Conservation (phyloP, 2,113 vertebrate genomes). For the Phycodurus eques region DNA sequence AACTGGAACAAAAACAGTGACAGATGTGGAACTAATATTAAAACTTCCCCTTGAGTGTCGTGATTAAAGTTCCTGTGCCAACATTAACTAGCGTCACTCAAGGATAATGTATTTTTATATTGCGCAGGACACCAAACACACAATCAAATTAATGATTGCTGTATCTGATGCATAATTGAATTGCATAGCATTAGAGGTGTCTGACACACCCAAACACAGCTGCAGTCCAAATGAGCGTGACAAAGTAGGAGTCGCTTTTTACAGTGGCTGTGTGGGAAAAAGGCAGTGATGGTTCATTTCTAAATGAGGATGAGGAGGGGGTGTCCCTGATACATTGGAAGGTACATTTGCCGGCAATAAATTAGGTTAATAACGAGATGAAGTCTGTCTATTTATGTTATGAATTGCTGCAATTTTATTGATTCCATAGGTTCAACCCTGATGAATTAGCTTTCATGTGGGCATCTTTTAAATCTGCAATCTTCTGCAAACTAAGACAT, state of each 20-base stretch:
- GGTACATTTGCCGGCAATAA: background rate
- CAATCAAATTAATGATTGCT: background rate
- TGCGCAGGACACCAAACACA: background rate
- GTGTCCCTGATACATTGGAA: background rate
- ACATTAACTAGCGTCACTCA: conserved; percentile 3
- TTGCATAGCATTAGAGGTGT: background rate
- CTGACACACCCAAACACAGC: background rate
- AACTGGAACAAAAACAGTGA: conserved; percentile 1
- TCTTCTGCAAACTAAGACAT: background rate
- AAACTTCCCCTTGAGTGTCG: conserved; percentile 1
- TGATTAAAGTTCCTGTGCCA: background rate
- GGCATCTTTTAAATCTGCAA: background rate
- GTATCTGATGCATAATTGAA: conserved; percentile 2
- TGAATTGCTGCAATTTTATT: background rate
- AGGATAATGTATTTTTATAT: background rate
- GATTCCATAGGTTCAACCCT: background rate
- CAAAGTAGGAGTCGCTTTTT: background rate
- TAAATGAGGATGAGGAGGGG: background rate
- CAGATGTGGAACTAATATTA: conserved; percentile 7
- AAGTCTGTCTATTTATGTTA: background rate
- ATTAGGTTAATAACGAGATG: background rate
- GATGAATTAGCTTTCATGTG: background rate
- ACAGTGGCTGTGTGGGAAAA: background rate
- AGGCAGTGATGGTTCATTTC: background rate
- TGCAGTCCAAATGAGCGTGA: background rate